Percentiles rank a stretch among this genome's conserved stretches.
Evolutionary conservation across 2,113 vertebrate genomes (phyloP).

Genomic region (Epinephelus cyanopodus): DNA sequence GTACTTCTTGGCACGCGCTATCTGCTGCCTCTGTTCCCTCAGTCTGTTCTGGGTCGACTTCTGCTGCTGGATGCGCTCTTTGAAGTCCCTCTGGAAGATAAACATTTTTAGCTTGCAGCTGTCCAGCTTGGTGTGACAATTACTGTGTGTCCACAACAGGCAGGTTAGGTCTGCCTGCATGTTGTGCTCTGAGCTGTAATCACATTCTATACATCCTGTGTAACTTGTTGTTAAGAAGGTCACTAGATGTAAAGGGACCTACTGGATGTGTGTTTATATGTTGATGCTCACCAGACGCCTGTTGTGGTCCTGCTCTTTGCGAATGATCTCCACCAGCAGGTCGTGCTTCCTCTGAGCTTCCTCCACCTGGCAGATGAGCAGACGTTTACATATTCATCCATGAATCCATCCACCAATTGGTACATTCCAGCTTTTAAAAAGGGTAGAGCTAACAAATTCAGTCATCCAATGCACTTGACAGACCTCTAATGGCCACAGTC

Average conservation of each 20-base stretch:
- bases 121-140: neutral
- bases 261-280: neutral
- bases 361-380: slow-evolving; percentile 84
- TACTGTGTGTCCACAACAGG: neutral
- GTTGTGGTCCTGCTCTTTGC: slow-evolving; percentile 90
- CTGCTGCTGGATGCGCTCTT: slow-evolving; percentile 88
- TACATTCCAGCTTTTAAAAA: neutral
- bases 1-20: slow-evolving; percentile 90
- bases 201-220: neutral
- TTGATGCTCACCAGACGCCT: slow-evolving; percentile 89
- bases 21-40: slow-evolving; percentile 90
- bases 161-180: neutral
- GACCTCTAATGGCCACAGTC: neutral
- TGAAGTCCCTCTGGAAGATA: slow-evolving; percentile 88
- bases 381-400: neutral
- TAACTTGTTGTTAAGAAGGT: neutral
- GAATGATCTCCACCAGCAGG: slow-evolving; percentile 88
- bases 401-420: neutral
- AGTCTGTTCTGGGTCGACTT: slow-evolving; percentile 87
- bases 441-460: neutral
- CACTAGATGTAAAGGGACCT: neutral
- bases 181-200: no score
- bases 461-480: neutral
- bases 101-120: neutral
- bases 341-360: slow-evolving; percentile 91